Conservation (phyloP, 1,140 invertebrate genomes). For the Drosophila ananassae region DNA sequence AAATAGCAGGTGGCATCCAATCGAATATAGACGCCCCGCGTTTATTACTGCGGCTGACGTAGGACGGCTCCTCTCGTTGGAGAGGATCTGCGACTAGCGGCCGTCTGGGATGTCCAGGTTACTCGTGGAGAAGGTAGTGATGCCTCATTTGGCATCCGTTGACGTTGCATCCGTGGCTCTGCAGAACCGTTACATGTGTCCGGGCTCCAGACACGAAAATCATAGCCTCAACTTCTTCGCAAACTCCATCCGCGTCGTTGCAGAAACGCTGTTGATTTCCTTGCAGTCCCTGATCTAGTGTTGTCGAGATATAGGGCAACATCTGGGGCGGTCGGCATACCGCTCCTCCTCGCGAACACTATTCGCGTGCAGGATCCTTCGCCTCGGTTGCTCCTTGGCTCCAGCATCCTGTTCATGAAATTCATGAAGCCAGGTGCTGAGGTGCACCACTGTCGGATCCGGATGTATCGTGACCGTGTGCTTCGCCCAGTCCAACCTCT, state of each 20-base stretch:
- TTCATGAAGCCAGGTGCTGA: background rate
- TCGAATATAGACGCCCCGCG: too few relatives aligned
- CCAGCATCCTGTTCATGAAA: too few relatives aligned
- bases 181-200: background rate
- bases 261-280: conserved; percentile 3
- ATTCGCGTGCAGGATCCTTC: too few relatives aligned
- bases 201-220: background rate
- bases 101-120: too few relatives aligned
- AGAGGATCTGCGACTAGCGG: too few relatives aligned
- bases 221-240: background rate
- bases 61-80: too few relatives aligned
- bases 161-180: background rate
- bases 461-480: too few relatives aligned
- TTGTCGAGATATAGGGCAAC: conserved; percentile 4
- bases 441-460: conserved; percentile 4
- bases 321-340: too few relatives aligned
- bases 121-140: background rate
- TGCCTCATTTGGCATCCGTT: background rate
- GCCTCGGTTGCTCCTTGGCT: too few relatives aligned
- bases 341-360: too few relatives aligned
- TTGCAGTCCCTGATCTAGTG: background rate
- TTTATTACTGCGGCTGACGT: too few relatives aligned
- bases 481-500: background rate
- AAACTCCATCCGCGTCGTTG: background rate
- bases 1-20: too few relatives aligned